Evolutionary conservation across 2,888 invertebrate genomes (phyloP).

Genomic region (Ametastegia equiseti): DNA sequence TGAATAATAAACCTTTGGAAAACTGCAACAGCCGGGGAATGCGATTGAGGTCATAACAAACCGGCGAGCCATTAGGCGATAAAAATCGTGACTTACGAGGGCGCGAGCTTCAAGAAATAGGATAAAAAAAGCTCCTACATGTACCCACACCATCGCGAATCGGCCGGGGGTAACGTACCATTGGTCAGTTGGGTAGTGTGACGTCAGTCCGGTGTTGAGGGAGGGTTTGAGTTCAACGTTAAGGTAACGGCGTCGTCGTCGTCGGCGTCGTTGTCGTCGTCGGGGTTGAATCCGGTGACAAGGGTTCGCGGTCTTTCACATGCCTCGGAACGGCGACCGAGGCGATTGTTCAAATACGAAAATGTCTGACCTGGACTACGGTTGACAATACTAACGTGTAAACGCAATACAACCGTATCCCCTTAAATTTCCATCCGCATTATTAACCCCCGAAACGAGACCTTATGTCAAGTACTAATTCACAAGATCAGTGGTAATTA

Average conservation of each 20-base stretch:
- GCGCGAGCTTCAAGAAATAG: neutral
- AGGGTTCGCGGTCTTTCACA: conserved; percentile 64
- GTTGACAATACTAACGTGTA: neutral
- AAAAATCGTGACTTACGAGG: conserved; percentile 38
- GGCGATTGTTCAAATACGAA: conserved; percentile 50
- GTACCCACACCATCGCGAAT: neutral
- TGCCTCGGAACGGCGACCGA: conserved; percentile 65
- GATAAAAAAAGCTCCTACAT: conserved; percentile 1
- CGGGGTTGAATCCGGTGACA: conserved; percentile 65
- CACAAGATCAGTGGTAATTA: conserved; percentile 14
- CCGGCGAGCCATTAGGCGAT: neutral
- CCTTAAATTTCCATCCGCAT: neutral
- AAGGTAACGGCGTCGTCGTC: conserved; percentile 53
- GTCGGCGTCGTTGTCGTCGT: conserved; percentile 60
- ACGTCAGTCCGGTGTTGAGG: conserved; percentile 60
- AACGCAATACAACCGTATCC: neutral
- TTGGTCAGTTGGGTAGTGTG: conserved; percentile 46
- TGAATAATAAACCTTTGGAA: conserved; percentile 6
- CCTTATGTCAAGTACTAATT: neutral
- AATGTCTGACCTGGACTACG: conserved; percentile 58
- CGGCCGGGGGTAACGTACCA: conserved; percentile 29
- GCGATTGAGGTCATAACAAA: neutral
- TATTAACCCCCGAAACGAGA: neutral
- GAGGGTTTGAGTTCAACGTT: conserved; percentile 48
- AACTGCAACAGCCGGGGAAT: neutral